Conservation (phyloP, 2,113 vertebrate genomes). For the Dendropsophus ebraccatus region DNA sequence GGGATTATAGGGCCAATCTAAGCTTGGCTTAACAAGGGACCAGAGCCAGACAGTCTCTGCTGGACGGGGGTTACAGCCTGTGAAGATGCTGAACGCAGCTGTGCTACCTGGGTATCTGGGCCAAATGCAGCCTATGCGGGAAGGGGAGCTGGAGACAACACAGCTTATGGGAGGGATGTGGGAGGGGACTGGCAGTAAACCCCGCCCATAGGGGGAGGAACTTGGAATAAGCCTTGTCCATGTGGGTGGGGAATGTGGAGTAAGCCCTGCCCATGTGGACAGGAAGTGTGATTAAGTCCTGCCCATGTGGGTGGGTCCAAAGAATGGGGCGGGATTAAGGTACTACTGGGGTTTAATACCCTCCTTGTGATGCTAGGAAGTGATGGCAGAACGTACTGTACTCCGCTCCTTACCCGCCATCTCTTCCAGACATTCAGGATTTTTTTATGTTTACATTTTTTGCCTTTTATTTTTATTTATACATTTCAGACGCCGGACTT, state of each 20-base stretch:
- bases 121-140: conserved; percentile 3
- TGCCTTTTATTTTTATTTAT: conserved; percentile 7
- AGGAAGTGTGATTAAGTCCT: background rate
- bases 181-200: background rate
- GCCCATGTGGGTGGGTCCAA: background rate
- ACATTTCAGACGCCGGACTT: background rate
- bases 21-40: background rate
- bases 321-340: background rate
- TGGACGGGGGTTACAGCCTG: background rate
- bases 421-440: conserved; percentile 14
- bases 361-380: background rate
- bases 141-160: background rate
- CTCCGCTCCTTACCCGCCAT: background rate
- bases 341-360: background rate
- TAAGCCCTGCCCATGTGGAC: background rate
- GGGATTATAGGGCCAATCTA: background rate
- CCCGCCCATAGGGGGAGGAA: background rate
- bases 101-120: background rate
- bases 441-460: conserved; percentile 43
- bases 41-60: background rate
- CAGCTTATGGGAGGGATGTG: background rate
- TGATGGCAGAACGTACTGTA: background rate
- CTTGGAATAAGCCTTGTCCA: background rate
- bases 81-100: background rate
- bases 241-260: background rate